These are phyloP conservation scores for Cephus spinipes DNA, from an alignment of 2,888 invertebrate species.

Conservation along the genomic window DNA sequence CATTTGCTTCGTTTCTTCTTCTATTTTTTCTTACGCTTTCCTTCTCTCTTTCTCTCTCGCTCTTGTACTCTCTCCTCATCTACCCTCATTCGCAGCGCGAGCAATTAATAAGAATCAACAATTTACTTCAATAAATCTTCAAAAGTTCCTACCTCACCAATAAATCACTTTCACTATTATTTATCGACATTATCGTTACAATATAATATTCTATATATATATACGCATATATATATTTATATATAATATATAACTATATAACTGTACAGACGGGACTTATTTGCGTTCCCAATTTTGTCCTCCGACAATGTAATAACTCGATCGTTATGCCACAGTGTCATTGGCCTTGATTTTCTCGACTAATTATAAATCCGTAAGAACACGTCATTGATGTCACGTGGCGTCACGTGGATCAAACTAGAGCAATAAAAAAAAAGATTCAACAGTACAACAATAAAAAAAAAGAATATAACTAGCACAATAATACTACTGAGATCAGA, in stretches of 20 bases:
- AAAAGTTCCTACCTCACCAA: conserved; percentile 34
- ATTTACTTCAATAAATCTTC: conserved; percentile 42
- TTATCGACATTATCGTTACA: conserved; percentile 41
- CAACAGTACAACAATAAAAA: not conserved
- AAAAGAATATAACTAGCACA: not conserved
- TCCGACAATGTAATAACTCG: conserved; percentile 28
- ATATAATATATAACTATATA: conserved; percentile 49
- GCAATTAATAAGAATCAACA: conserved; percentile 45
- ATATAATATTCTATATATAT: conserved; percentile 37
- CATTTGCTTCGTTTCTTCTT: not conserved
- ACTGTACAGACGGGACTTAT: conserved; percentile 59
- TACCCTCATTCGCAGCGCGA: not conserved
- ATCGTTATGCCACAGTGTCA: conserved; percentile 31
- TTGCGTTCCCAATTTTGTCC: conserved; percentile 39
- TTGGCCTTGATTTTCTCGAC: conserved; percentile 30
- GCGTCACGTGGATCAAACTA: not conserved
- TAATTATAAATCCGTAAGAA: conserved; percentile 8
- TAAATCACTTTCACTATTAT: conserved; percentile 33
- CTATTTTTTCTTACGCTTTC: not conserved
- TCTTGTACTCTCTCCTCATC: not conserved
- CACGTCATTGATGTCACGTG: conserved; percentile 1
- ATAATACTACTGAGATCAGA: not conserved
- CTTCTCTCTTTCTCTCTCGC: not conserved
- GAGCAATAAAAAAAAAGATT: not conserved
- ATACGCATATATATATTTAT: conserved; percentile 44